Evolutionary conservation across 2,797 vertebrate species (phyloP), one percentile per base, ranked within the genome.

Genomic region (Hapalemur alaotrensis): DNA sequence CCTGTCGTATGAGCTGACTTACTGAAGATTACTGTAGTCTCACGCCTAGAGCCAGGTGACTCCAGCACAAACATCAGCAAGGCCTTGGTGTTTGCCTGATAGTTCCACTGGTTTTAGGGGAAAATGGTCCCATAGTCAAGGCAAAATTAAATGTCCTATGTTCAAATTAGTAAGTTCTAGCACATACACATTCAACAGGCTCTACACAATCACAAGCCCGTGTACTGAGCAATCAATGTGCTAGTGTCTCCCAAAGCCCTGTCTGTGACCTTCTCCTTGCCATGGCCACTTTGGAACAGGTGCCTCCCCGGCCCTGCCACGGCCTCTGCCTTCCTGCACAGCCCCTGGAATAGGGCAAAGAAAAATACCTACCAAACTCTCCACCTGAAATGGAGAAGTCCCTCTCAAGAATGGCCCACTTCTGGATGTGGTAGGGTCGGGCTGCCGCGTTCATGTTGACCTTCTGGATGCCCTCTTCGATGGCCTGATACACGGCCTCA

Each of bases 371-470:
- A 99, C 99, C 99, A 81, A 99, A 91, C 97, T 99, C 99, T 98
- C 99, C 99, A 25, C 99, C 99, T 0, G 98, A 97, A 96, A 99
- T 98, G 67, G 99, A 99, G 92, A 99, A 99, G 96, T 99, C 99
- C 91, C 98, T 99, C 75, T 95, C 96, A 22, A 99, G 98, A 86
- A 99, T 86, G 20, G 88, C 98, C 99, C 99, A 99, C 97, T 99
- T 99, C 86, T 99, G 98, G 96, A 99, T 98, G 75, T 98, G 98
- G 14, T 99, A 99, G 78, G 99, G 99, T 1, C 99, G 99, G 78
- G 99, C 99, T 0, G 97, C 98, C 0, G 99, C 99, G 0, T 93
- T 98, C 9, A 82, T 81, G 84, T 99, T 99, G 95, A 99, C 99
- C 54, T 95, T 98, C 96, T 97, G 59, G 18, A 99, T 99, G 35